phyloP scores from a whole-genome alignment of 2,888 invertebrate genomes.

The Blera fallax region DNA sequence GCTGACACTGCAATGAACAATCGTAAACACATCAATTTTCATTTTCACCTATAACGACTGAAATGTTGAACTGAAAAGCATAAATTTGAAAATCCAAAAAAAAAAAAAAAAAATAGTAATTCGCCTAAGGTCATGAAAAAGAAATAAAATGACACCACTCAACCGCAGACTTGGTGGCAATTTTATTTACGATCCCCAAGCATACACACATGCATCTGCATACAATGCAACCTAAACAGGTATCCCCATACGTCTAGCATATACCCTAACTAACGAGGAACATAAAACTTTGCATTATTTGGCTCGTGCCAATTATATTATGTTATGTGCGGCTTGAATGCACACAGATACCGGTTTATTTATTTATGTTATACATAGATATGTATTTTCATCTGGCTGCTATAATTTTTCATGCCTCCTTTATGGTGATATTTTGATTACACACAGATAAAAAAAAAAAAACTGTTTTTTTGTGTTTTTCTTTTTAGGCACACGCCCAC shows the following conservation, averaged over 20 bases:
- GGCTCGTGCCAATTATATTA: slow-evolving; percentile 71
- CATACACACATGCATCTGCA: slow-evolving; percentile 1
- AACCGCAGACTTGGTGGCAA: slow-evolving; percentile 61
- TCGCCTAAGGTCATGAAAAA: slow-evolving; percentile 64
- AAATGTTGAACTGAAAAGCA: slow-evolving; percentile 16
- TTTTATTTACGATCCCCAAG: slow-evolving; percentile 56
- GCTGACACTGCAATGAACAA: slow-evolving; percentile 39
- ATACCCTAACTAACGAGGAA: slow-evolving; percentile 55
- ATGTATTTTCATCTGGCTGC: neutral
- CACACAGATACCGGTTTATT: slow-evolving; percentile 46
- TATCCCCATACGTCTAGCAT: slow-evolving; percentile 22
- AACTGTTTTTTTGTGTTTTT: no score
- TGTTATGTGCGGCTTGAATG: slow-evolving; percentile 3
- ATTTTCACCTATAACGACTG: slow-evolving; percentile 22
- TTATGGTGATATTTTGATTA: slow-evolving; percentile 49
- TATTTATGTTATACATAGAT: no score
- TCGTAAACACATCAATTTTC: slow-evolving; percentile 18
- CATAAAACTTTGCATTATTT: slow-evolving; percentile 66
- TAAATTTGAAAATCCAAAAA: slow-evolving; percentile 30
- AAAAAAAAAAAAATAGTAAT: slow-evolving; percentile 4
- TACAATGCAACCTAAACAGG: slow-evolving; percentile 54
- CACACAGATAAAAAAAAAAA: no score
- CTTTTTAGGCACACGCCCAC: slow-evolving; percentile 58
- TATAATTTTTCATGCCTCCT: slow-evolving; percentile 32
- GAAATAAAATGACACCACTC: slow-evolving; percentile 44